Base-by-base conservation (phyloP, 2,113 vertebrate genomes). In the Pyxicephalus adspersus region DNA sequence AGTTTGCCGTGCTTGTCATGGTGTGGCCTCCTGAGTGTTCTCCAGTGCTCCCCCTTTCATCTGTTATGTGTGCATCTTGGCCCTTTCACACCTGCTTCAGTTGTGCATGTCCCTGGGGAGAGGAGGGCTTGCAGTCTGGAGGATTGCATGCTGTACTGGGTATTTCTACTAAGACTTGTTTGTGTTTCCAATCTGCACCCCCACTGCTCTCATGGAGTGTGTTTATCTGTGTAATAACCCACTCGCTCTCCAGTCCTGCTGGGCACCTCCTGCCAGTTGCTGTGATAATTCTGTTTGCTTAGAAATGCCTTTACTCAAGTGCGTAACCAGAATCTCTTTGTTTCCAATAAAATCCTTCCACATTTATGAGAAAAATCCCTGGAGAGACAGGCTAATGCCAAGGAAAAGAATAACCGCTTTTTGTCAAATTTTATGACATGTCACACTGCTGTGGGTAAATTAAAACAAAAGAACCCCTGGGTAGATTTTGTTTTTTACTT, bases 81-180 rank as follows among this genome's bases (percentile, higher is more conserved):
- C 85, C 86, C 84, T 84, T 87, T 91, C 89, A 89, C 89, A 91
- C 91, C 90, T 92, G 89, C 87, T 80, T 77, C 84, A 85, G 86
- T 87, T 85, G 13, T 64, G 64, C 68, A 83, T 76, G 77, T 84
- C 84, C 29, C 84, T 72, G 75, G 74, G 68, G 70, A 68, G 70
- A 68, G 86, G 72, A 60, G 38, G 17, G 1, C 77, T 34, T 1
- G 57, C 50, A 19, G 38, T 26, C 70, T 75, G 7, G 4, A 82
- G 51, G 67, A 78, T 71, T 73, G 83, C 64, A 70, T 76, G 75
- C 26, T 11, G 2, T 19, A 83, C 3, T 64, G 22, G 29, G 52
- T 80, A 26, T 17, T 73, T 22, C 13, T 83, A 13, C 22, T 84
- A 68, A 72, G 26, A 22, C 84, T 83, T 45, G 3, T 45, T 63